Base-by-base conservation (phyloP, 1,140 invertebrate species). In the Megathymus violae region DNA sequence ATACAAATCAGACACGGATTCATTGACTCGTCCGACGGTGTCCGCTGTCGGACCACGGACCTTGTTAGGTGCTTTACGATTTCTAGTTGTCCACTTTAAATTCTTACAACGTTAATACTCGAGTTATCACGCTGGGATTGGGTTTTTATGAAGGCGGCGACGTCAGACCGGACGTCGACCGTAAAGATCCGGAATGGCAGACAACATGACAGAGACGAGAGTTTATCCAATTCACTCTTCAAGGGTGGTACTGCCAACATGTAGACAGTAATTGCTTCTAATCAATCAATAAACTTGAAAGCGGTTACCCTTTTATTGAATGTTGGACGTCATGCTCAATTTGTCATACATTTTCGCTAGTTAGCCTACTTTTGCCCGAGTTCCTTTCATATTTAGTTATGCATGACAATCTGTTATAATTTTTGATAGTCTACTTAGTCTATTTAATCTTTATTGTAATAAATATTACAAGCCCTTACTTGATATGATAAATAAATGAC, bases 41-140 rank as follows among this genome's bases (percentile, higher is more conserved):
- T 31, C 15, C 5, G 22, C 25, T 58, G 52, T 58, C 52, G 31
- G 25, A 44, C 10, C 11, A 5, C 25, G 41, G 14, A n/a, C 15
- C 52, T 58, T 41, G 25, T 58, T 58, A 58, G 15, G 41, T 56
- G 52, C 52, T 14, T 58, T 58, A 58, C 41, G 52, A 58, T 46
- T 46, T 58, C 40, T 31, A 58, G 41, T 58, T 16, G 19, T 17
- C 54, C 34, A 36, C 54, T 59, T 59, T 47, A 59, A 46, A 47
- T 59, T 59, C 54, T 47, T 47, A 59, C 43, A 59, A 36, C 31
- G 54, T 59, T 47, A 58, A 27, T 40, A 40, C 38, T 44, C 14
- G 22, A 43, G 40, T 47, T 36, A 16, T 59, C 41, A 59, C 41
- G 27, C 11, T 22, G 54, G 11, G 16, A 17, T 47, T 59, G 27